phyloP scores from a whole-genome alignment of 2,888 invertebrate genomes.

The Acleris sparsana region DNA sequence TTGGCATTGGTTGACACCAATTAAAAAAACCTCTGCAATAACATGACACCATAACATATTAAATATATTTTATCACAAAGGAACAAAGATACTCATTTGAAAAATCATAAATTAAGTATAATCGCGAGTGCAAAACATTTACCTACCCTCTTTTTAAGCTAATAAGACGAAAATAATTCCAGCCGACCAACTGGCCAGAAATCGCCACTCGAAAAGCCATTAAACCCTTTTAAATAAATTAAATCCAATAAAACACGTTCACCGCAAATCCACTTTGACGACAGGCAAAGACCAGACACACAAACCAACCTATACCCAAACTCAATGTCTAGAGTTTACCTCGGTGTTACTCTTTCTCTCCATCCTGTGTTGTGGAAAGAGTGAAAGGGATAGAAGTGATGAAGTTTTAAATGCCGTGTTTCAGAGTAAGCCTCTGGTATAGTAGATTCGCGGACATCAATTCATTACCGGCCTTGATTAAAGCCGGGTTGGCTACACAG shows the following conservation, averaged over 20 bases:
- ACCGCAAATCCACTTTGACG: constrained; percentile 48
- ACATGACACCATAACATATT: neutral
- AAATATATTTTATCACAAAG: too few species aligned
- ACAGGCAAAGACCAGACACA: constrained; percentile 6
- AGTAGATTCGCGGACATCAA: constrained; percentile 47
- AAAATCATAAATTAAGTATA: neutral
- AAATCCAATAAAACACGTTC: constrained; percentile 37
- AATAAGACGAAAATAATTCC: neutral
- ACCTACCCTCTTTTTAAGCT: neutral
- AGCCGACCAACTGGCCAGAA: constrained; percentile 16
- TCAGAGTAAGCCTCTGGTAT: constrained; percentile 21
- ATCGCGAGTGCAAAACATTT: neutral
- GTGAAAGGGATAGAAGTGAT: too few species aligned
- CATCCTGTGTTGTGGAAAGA: too few species aligned
- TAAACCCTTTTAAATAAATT: constrained; percentile 35
- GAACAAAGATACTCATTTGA: too few species aligned
- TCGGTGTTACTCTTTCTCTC: too few species aligned
- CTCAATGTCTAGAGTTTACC: too few species aligned
- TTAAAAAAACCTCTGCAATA: neutral
- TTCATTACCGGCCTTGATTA: constrained; percentile 36
- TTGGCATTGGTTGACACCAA: too few species aligned
- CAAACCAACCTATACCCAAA: too few species aligned
- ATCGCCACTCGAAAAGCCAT: constrained; percentile 6
- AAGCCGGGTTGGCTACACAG: constrained; percentile 23
- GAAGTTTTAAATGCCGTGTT: too few species aligned